These are phyloP conservation scores for Eurois occulta DNA, from an alignment of 2,888 invertebrate genomes.

Conservation along the genomic window DNA sequence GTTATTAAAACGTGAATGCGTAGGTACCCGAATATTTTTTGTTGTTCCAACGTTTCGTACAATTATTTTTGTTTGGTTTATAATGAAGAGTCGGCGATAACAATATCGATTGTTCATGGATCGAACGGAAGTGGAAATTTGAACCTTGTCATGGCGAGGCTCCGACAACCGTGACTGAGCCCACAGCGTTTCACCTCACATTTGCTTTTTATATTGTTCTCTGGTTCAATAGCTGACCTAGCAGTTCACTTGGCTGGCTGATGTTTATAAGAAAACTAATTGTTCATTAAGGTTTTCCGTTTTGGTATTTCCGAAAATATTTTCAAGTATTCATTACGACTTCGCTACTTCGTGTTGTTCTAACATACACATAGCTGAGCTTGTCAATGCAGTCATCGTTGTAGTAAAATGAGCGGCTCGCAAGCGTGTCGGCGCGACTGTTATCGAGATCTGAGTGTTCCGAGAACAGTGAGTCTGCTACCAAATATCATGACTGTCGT, in stretches of 20 bases:
- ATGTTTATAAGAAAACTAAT: conserved; percentile 52
- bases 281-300: conserved; percentile 16
- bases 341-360: conserved; percentile 8
- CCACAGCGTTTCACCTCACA: conserved; percentile 84
- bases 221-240: conserved; percentile 75
- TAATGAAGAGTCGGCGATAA: conserved; percentile 84
- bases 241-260: conserved; percentile 59
- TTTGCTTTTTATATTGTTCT: conserved; percentile 81
- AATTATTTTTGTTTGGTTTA: conserved; percentile 84
- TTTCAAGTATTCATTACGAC: neutral
- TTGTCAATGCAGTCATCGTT: conserved; percentile 74
- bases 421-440: conserved; percentile 86
- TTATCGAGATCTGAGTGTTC: conserved; percentile 88
- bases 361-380: conserved; percentile 34
- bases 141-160: conserved; percentile 83
- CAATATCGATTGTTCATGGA: conserved; percentile 88
- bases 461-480: conserved; percentile 86
- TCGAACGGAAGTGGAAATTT: conserved; percentile 87
- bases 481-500: conserved; percentile 90
- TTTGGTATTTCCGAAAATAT: neutral
- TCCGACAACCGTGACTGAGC: conserved; percentile 85
- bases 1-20: conserved; percentile 71
- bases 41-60: conserved; percentile 73
- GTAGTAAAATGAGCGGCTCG: conserved; percentile 82
- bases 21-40: conserved; percentile 70